Evolutionary conservation across 2,797 vertebrate genomes (phyloP).

Genomic region (Aphelocoma californica): DNA sequence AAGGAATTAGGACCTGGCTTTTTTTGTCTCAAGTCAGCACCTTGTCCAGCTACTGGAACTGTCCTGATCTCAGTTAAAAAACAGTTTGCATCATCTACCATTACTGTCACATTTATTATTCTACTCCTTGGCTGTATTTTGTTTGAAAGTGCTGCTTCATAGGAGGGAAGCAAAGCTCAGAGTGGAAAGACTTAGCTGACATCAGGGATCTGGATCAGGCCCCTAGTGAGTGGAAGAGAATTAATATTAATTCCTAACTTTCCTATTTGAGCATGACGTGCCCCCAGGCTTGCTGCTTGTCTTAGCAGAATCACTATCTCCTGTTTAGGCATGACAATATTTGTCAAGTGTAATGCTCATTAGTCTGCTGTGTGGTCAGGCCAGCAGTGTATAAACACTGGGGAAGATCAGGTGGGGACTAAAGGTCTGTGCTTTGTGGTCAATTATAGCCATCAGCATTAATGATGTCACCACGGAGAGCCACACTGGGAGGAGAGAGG

Average conservation of each 20-base stretch:
- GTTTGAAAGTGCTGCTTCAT: background rate
- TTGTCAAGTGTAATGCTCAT: slow-evolving; percentile 55
- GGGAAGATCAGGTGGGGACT: slow-evolving; percentile 35
- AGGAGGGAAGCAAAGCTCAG: background rate
- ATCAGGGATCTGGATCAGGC: background rate
- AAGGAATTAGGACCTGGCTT: background rate
- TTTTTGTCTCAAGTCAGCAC: background rate
- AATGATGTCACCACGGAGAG: slow-evolving; percentile 44
- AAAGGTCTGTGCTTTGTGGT: slow-evolving; percentile 59
- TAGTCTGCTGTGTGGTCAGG: slow-evolving; percentile 52
- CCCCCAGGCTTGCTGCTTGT: slow-evolving; percentile 17
- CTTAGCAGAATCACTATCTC: slow-evolving; percentile 20
- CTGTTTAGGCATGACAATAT: slow-evolving; percentile 54
- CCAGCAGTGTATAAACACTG: slow-evolving; percentile 30
- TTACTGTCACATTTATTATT: background rate
- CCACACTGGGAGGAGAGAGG: background rate
- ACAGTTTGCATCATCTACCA: background rate
- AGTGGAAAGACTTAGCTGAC: background rate
- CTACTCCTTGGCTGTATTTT: background rate
- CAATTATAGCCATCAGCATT: slow-evolving; percentile 53
- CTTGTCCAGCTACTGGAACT: background rate
- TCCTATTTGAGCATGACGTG: background rate
- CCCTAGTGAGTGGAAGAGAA: background rate
- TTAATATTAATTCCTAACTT: slow-evolving; percentile 38
- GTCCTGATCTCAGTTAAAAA: background rate